Evolutionary conservation across 2,797 vertebrate species (phyloP), one percentile per base, ranked within the genome.

Genomic region (Choloepus didactylus): DNA sequence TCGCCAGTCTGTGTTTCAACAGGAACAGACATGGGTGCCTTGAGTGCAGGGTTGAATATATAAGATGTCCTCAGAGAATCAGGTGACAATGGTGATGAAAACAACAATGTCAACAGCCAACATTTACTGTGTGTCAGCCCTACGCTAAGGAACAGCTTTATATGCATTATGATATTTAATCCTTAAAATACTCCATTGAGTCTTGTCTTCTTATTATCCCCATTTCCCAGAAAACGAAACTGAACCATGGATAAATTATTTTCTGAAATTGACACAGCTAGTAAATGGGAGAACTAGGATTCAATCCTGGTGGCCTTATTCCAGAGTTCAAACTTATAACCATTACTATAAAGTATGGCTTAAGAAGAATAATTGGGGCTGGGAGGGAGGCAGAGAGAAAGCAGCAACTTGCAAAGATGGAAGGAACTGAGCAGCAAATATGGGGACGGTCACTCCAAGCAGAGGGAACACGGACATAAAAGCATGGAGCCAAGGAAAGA

Each of bases 201-300:
- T 18, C 35, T 27, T 3, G 25, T 64, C 44, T 76, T 87, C 35
- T 29, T 93, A 35, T 67, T 16, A 66, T 66, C 4, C 19, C 25
- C 25, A 54, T 44, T 64, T 93, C 38, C 84, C 72, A 77, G 54
- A 89, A 91, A 60, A 81, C 38, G 87, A 84, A 77, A 88, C 29
- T 18, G 44, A 92, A 38, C 51, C 21, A 0, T 73, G 77, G 75
- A 59, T 77, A 79, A 56, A 21, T 35, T 75, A 2, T 73, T 86
- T 89, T 82, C 51, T 35, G 35, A 3, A 4, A 2, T 5, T 56
- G 11, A n/a, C 38, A 11, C 29, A 62, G 38, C 16, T 89, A 15
- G 8, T 56, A 82, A 60, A 25, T 46, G 12, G 9, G 29, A 82
- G 80, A 79, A 14, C 27, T 64, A 31, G 29, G 66, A 66, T 64